Evolutionary conservation across 2,113 vertebrate genomes (phyloP).

Genomic region (Trematocara nigrifrons): DNA sequence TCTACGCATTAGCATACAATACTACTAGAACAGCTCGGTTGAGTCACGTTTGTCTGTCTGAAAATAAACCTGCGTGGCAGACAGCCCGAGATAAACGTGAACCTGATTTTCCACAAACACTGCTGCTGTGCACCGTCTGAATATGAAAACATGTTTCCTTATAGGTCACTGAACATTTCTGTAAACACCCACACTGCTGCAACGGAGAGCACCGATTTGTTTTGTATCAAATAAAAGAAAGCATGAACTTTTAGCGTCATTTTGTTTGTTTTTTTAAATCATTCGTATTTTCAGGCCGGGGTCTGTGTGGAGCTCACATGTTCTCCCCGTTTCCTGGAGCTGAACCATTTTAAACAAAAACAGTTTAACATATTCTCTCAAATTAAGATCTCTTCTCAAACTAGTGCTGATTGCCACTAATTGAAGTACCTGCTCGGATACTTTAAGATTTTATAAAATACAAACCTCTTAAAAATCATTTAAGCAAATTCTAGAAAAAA

Average conservation of each 20-base stretch:
- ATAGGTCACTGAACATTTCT: neutral
- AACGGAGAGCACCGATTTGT: fast-evolving
- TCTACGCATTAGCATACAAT: neutral
- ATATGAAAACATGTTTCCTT: neutral
- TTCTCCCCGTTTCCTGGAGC: neutral
- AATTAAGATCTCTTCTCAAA: neutral
- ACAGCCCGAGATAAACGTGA: neutral
- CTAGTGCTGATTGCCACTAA: fast-evolving
- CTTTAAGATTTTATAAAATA: neutral
- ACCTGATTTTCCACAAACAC: neutral
- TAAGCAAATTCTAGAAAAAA: neutral
- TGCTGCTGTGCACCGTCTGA: neutral
- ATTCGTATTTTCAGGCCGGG: fast-evolving
- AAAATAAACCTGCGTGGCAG: neutral
- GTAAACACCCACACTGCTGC: neutral
- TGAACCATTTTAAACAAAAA: neutral
- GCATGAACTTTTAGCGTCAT: fast-evolving
- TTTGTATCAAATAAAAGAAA: neutral
- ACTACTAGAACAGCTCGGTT: neutral
- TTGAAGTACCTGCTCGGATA: fast-evolving
- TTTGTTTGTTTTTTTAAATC: fast-evolving
- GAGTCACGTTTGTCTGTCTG: neutral
- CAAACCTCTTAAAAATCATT: neutral
- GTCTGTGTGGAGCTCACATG: neutral
- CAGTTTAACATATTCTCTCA: neutral